Evolutionary conservation across 2,797 vertebrate species (phyloP), one percentile per base, ranked within the genome.

Genomic region (Schizopygopsis pylzovi): DNA sequence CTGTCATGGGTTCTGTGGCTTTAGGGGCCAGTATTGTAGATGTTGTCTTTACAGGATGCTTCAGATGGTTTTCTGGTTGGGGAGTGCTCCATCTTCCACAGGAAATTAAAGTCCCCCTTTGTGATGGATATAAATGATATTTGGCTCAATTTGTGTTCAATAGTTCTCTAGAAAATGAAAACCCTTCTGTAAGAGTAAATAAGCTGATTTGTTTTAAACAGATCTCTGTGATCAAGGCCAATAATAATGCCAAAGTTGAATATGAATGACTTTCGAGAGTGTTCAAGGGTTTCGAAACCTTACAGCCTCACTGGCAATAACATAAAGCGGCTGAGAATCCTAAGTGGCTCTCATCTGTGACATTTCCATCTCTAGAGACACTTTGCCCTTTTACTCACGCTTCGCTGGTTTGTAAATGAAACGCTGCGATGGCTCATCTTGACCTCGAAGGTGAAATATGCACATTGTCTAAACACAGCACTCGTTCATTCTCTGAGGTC

Each of bases 31-130:
- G 59, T 68, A 54, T 87, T 79, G 7, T 52, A 59, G 39, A 54
- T 76, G 75, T n/a, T 81, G 16, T 65, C 61, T 72, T 11, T 63
- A 61, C 68, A 82, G 81, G 37, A 59, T 76, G 43, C 43, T 15
- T 84, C 47, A 86, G 68, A 88, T 76, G 54, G 56, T 47, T 81
- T 88, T 87, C 70, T 61, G 28, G 28, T 77, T 77, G 33, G 49
- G 81, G 41, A 78, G 16, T 54, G 1, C 39, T 81, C 79, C n/a
- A 88, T 89, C 84, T 39, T 83, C 84, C 85, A 89, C 90, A 92
- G 92, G 93, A 94, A 93, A 94, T 94, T 91, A 94, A 93, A 93
- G 54, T n/a, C 76, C 82, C 78, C 37, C 75, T 81, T 89, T 87
- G 68, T 85, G 76, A 79, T 52, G 39, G 84, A 67, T 87, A 37